Percentiles rank a stretch among this genome's conserved stretches.
Conservation (phyloP, 2,888 invertebrate species). For the Gasteruption jaculator region DNA sequence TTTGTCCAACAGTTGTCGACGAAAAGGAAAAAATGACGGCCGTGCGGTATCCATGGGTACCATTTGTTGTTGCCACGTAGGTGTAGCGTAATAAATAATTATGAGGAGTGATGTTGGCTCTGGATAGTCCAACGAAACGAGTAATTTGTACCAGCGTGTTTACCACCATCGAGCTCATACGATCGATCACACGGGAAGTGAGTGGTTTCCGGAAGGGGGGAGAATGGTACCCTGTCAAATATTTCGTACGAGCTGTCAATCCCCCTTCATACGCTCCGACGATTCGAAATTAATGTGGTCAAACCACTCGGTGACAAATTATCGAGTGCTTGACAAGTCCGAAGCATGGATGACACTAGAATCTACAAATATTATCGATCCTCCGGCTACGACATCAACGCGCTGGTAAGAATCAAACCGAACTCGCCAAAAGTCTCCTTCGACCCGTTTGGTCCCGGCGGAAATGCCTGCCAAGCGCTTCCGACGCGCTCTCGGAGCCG, state of each 20-base stretch:
- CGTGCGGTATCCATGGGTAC: too few relatives aligned
- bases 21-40: too few relatives aligned
- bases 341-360: constrained; percentile 33
- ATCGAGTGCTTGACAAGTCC: constrained; percentile 23
- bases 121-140: too few relatives aligned
- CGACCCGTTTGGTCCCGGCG: too few relatives aligned
- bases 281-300: constrained; percentile 35
- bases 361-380: constrained; percentile 34
- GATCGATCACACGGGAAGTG: constrained; percentile 25
- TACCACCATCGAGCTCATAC: constrained; percentile 28
- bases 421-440: too few relatives aligned
- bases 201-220: constrained; percentile 5
- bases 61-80: too few relatives aligned
- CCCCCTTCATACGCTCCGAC: constrained; percentile 24
- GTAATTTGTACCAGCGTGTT: constrained; percentile 28
- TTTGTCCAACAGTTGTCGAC: too few relatives aligned
- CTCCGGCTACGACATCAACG: constrained; percentile 25
- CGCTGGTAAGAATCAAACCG: constrained; percentile 31
- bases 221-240: constrained; percentile 34
- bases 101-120: too few relatives aligned
- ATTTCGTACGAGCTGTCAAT: constrained; percentile 32
- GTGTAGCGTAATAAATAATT: too few relatives aligned
- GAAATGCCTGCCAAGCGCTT: too few relatives aligned
- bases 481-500: too few relatives aligned
- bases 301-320: constrained; percentile 30